Evolutionary conservation across 2,888 invertebrate species (phyloP), one percentile per base, ranked within the genome.

Genomic region (Pimpla rufipes): DNA sequence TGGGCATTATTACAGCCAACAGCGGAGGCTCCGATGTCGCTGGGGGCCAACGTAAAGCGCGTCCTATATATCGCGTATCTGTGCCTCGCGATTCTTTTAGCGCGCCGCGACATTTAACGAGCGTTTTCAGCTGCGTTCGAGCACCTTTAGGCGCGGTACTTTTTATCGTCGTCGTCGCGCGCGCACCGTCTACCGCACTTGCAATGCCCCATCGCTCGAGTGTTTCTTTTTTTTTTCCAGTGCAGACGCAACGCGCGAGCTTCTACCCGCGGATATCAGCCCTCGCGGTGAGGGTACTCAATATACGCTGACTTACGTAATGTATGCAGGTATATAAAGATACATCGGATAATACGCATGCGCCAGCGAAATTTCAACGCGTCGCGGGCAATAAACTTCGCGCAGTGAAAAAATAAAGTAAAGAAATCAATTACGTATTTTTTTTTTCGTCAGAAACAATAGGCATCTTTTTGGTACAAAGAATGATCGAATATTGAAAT

Each of bases 191-290:
- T 85, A 83, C 84, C 85, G 82, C 82, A 89, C 89, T n/a, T n/a
- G n/a, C 29, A 86, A 88, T 87, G 84, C 84, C 76, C 85, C 87
- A 85, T 88, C 88, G 81, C 73, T 52, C 76, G 7, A 50, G 35
- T 83, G 64, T 52, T 75, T 50, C 8, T 71, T 71, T 57, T 71
- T 71, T 16, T 52, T 71, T 73, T 42, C 3, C 29, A 3, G 29
- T 62, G 62, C 37, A 71, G 64, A 50, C 67, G 50, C 5, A 1
- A n/a, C 29, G 23, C 42, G 42, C 57, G 71, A n/a, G 86, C 83
- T 88, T 88, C 87, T 88, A 88, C 88, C 89, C 86, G 84, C 86
- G 83, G 83, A 79, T 88, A 88, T 89, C 86, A 85, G 68, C 13
- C 57, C 55, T 68, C 85, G 88, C 37, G 16, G 37, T 89, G 88